phyloP scores from a whole-genome alignment of 2,113 vertebrate genomes.

The Microcebus jonahi region DNA sequence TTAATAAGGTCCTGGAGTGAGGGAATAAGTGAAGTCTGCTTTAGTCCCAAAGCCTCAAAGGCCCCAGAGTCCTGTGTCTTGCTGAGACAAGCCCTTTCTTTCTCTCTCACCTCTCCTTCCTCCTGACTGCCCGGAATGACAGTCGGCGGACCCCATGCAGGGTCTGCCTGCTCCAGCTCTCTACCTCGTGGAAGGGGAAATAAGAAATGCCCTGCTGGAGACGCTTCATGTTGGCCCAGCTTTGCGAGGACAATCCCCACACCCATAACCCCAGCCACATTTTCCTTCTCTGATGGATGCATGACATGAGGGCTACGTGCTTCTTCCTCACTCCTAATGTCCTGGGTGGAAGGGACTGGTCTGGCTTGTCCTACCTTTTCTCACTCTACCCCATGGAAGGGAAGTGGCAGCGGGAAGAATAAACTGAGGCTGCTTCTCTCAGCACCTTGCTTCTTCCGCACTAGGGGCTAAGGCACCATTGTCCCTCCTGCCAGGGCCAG shows the following conservation, averaged over 20 bases:
- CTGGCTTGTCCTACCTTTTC: neutral
- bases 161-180: neutral
- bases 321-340: neutral
- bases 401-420: neutral
- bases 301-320: neutral
- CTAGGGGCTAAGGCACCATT: neutral
- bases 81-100: neutral
- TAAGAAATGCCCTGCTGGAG: neutral
- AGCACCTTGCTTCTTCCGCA: neutral
- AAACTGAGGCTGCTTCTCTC: neutral
- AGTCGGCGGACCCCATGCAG: neutral
- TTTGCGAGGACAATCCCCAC: neutral
- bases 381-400: neutral
- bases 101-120: conserved; percentile 27
- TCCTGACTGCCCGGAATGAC: neutral
- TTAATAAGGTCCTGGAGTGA: conserved; percentile 51
- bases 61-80: neutral
- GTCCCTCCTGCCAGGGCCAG: rapidly evolving
- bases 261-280: neutral
- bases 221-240: neutral
- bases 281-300: neutral
- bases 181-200: neutral
- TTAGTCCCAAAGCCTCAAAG: conserved; percentile 30
- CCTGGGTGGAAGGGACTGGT: neutral
- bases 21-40: neutral